A percentile compares a stretch with the other conserved stretches of the same genome.
Evolutionary conservation across 2,888 invertebrate species (phyloP).

Genomic region (Neocrepidodera transversa): DNA sequence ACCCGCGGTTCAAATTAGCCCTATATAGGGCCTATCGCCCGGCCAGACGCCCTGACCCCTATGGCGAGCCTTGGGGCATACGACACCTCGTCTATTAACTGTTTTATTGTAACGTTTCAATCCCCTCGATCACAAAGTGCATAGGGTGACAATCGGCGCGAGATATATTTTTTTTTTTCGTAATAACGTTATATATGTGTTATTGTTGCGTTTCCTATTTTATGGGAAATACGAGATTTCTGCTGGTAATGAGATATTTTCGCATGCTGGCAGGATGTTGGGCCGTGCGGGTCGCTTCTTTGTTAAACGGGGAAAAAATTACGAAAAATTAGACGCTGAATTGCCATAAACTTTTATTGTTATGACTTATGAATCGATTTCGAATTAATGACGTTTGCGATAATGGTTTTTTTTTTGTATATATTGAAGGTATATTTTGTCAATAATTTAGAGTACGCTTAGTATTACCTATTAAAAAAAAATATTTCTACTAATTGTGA

Average conservation of each 20-base stretch:
- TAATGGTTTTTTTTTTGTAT: no score
- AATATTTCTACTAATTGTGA: no score
- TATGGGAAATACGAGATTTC: constrained; percentile 49
- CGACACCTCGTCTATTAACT: constrained; percentile 63
- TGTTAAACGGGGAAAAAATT: constrained; percentile 33
- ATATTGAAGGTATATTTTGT: no score
- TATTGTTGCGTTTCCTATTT: constrained; percentile 53
- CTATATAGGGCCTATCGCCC: constrained; percentile 55
- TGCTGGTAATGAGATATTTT: constrained; percentile 52
- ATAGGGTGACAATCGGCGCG: constrained; percentile 45
- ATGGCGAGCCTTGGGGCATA: constrained; percentile 57
- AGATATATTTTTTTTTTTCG: constrained; percentile 55
- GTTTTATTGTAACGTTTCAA: constrained; percentile 62
- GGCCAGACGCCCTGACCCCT: constrained; percentile 53
- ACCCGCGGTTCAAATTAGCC: constrained; percentile 63
- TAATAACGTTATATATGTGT: constrained; percentile 54
- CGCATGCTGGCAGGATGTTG: constrained; percentile 47
- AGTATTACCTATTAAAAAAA: no score
- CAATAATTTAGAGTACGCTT: no score
- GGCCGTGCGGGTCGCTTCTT: constrained; percentile 32
- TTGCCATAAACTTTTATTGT: constrained; percentile 16
- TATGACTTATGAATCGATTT: constrained; percentile 1
- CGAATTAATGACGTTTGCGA: background rate
- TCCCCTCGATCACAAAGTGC: constrained; percentile 50
- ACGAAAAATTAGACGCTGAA: constrained; percentile 35